Evolutionary conservation across 1,140 invertebrate species (phyloP).

Genomic region (Aphelinus certus): DNA sequence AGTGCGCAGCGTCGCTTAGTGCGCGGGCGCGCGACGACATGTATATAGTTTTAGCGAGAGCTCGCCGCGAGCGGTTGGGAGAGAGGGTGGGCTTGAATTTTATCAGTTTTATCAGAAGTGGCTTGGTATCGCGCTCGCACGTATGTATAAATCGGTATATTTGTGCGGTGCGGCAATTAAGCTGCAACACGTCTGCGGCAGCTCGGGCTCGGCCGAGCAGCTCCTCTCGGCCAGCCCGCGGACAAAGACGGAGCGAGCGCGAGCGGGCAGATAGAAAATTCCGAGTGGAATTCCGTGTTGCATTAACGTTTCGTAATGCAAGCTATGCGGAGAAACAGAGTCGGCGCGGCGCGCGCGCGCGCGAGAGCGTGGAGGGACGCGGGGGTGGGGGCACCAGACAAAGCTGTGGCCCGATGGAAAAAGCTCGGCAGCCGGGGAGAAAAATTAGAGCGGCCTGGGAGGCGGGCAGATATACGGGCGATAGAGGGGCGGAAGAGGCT

Average conservation of each 20-base stretch:
- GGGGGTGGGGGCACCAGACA: too few species aligned
- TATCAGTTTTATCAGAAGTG: constrained; percentile 10
- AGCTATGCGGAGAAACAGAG: constrained; percentile 12
- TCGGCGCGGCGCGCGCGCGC: not conserved
- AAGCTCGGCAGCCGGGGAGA: constrained; percentile 2
- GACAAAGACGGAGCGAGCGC: not conserved
- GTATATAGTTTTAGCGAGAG: too few species aligned
- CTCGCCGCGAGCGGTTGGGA: too few species aligned
- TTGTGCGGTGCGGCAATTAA: constrained; percentile 21
- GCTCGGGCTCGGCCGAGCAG: too few species aligned
- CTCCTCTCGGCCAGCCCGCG: too few species aligned
- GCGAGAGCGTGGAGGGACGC: too few species aligned
- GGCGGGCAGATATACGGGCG: too few species aligned
- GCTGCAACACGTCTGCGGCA: constrained; percentile 6
- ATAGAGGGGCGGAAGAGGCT: not conserved
- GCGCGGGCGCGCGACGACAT: too few species aligned
- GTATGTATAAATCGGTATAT: not conserved
- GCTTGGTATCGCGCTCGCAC: not conserved
- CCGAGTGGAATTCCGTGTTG: constrained; percentile 33
- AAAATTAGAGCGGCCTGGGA: constrained; percentile 20
- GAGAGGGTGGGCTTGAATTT: not conserved
- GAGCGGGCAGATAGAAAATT: constrained; percentile 19
- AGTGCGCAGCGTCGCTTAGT: too few species aligned
- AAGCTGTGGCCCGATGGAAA: not conserved
- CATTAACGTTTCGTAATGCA: constrained; percentile 33